Conservation (phyloP, 2,797 vertebrate genomes). For the Crenichthys baileyi region DNA sequence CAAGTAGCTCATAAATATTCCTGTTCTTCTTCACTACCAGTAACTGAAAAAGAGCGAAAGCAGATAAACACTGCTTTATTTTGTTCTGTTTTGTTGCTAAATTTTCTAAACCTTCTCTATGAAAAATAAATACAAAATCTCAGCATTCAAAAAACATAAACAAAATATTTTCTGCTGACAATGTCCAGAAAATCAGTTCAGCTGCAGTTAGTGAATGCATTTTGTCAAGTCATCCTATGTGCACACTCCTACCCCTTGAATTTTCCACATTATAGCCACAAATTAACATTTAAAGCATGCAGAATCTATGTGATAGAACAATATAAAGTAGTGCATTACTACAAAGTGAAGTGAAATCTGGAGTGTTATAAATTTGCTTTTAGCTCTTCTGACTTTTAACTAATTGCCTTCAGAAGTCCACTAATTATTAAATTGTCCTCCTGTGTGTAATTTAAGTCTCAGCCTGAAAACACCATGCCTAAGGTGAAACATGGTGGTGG, state of each 20-base stretch:
- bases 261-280: not conserved
- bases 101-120: too few relatives aligned
- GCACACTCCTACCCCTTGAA: not conserved
- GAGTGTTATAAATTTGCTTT: not conserved
- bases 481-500: not conserved
- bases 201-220: too few relatives aligned
- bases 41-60: not conserved
- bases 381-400: not conserved
- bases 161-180: too few relatives aligned
- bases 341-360: not conserved
- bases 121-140: too few relatives aligned
- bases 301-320: too few relatives aligned
- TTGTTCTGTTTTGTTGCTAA: too few relatives aligned
- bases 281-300: not conserved
- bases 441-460: not conserved
- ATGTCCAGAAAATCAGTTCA: too few relatives aligned
- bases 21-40: not conserved
- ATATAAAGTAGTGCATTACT: not conserved
- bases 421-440: too few relatives aligned
- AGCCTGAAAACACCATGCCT: not conserved
- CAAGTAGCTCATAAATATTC: not conserved
- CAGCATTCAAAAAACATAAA: too few relatives aligned
- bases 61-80: too few relatives aligned
- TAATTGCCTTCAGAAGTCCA: not conserved
- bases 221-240: too few relatives aligned